A percentile compares a stretch with the other conserved stretches of the same genome.
phyloP scores from a whole-genome alignment of 2,797 vertebrate genomes.

The Threskiornis aethiopicus region DNA sequence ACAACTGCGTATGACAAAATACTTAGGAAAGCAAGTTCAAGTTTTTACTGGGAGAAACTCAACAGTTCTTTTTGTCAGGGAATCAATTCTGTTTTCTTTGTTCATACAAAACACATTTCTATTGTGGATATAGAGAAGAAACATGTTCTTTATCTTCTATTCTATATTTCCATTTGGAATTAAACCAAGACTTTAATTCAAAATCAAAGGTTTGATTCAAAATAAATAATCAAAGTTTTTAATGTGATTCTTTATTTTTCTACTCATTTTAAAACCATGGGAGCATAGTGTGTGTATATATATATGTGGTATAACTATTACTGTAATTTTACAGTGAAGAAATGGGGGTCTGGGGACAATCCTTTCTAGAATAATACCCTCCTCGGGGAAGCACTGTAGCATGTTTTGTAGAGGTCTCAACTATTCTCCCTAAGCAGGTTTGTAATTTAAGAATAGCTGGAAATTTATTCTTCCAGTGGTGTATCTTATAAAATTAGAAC shows the following conservation, averaged over 20 bases:
- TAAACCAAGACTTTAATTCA: background rate
- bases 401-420: background rate
- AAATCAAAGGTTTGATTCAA: background rate
- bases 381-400: background rate
- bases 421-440: background rate
- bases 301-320: background rate
- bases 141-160: background rate
- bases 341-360: background rate
- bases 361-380: background rate
- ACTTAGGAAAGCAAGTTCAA: background rate
- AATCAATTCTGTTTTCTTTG: background rate
- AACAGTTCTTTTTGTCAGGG: background rate
- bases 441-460: background rate
- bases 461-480: background rate
- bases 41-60: background rate
- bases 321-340: background rate
- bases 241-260: background rate
- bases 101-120: background rate
- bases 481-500: background rate
- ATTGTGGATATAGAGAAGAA: background rate
- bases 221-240: background rate
- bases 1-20: background rate
- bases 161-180: background rate
- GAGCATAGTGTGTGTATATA: fast-evolving
- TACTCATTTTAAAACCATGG: background rate